Evolutionary conservation across 1,140 invertebrate species (phyloP), one percentile per base, ranked within the genome.

Genomic region (Drosophila aff.): DNA sequence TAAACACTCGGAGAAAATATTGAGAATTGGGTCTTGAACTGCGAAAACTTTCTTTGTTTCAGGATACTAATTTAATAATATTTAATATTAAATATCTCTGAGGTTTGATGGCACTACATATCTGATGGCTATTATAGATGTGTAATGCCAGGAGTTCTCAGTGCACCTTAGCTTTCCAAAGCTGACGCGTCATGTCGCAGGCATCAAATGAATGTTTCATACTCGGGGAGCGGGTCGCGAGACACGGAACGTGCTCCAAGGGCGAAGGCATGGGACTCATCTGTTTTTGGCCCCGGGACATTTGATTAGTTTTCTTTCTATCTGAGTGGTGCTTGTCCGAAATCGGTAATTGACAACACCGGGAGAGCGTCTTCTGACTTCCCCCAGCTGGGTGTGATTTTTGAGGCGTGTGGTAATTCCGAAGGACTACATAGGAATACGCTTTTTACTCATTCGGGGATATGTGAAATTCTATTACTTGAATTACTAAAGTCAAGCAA

Each of bases 131-230:
- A 23, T 47, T 44, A 6, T 3, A 21, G 21, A 26, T 47, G 1
- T 23, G 6, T 16, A 13, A 3, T 5, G 7, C 13, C 6, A 18
- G 28, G 15, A 28, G 10, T 33, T 43, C 21, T 40, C 23, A 21
- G 50, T 53, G 41, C 62, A 64, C 23, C 26, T 43, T 49, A 15
- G 23, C 36, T 38, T 58, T 44, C 49, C 10, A 23, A 31, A 61
- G 41, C 50, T 78, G 77, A 71, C 61, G 69, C 75, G 81, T 75
- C 83, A 91, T 87, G 81, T 91, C 78, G 81, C 82, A 81, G 79
- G 81, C 83, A 79, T 87, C 78, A 84, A 91, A 91, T 91, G 73
- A 91, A 84, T 91, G 87, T 87, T 91, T 87, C 87, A 91, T 91
- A 79, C 71, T 58, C 46, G 44, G 31, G 40, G 47, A 68, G 64